Conservation (phyloP, 2,797 vertebrate species). For the Leptatherina wallacei region DNA sequence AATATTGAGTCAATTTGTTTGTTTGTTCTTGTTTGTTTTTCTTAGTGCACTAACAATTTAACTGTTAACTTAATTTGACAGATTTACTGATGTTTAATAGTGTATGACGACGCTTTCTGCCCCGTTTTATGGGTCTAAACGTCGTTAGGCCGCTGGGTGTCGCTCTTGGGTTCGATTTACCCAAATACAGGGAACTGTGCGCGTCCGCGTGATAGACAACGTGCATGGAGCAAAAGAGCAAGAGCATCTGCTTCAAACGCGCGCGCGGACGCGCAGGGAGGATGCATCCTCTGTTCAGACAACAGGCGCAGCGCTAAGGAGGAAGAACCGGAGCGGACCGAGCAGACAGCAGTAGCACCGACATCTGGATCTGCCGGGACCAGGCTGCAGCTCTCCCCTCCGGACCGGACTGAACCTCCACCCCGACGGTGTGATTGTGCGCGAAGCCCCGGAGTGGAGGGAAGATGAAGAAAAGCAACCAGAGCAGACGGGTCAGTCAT, state of each 20-base stretch:
- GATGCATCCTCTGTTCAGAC: slow-evolving; percentile 53
- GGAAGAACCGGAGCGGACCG: slow-evolving; percentile 20
- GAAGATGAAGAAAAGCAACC: slow-evolving; percentile 71
- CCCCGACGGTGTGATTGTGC: slow-evolving; percentile 29
- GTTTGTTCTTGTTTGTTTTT: too few species aligned
- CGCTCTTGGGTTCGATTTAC: slow-evolving; percentile 5
- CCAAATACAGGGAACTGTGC: slow-evolving; percentile 27
- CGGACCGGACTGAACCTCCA: slow-evolving; percentile 12
- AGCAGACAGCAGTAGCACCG: slow-evolving; percentile 12
- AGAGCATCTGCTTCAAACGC: slow-evolving; percentile 48
- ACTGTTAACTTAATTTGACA: too few species aligned
- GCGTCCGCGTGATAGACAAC: slow-evolving; percentile 25
- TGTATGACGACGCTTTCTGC: too few species aligned
- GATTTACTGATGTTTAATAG: too few species aligned
- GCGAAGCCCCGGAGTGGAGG: slow-evolving; percentile 20
- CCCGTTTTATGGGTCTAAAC: too few species aligned
- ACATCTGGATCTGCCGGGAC: slow-evolving; percentile 8
- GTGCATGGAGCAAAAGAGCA: slow-evolving; percentile 16
- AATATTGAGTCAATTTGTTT: too few species aligned
- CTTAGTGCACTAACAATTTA: too few species aligned
- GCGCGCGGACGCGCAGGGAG: slow-evolving; percentile 35
- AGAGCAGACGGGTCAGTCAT: slow-evolving; percentile 58
- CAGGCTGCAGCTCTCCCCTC: slow-evolving; percentile 3
- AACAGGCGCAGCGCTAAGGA: slow-evolving; percentile 44
- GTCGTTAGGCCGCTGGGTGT: slow-evolving; percentile 32